Evolutionary conservation across 1,140 invertebrate species (phyloP).

Genomic region (Vanessa atalanta): DNA sequence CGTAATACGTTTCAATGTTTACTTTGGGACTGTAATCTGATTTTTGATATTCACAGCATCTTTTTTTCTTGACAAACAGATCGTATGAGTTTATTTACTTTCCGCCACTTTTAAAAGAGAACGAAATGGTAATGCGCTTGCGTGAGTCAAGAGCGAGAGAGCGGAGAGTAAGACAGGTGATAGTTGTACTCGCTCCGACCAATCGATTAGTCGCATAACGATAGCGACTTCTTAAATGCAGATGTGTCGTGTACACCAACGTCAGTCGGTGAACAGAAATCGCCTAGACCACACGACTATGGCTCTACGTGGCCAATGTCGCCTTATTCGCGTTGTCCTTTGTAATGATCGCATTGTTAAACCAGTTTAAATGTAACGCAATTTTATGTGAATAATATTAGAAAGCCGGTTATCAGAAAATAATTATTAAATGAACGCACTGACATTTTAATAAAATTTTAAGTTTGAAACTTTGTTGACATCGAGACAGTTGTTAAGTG

Average conservation of each 20-base stretch:
- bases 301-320: conserved; percentile 44
- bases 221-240: conserved; percentile 80
- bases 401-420: conserved; percentile 41
- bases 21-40: neutral
- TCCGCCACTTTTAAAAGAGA: conserved; percentile 72
- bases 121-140: conserved; percentile 55
- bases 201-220: conserved; percentile 81
- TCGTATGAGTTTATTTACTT: conserved; percentile 77
- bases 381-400: conserved; percentile 45
- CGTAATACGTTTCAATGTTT: neutral
- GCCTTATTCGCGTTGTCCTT: conserved; percentile 54
- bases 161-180: conserved; percentile 60
- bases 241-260: conserved; percentile 76
- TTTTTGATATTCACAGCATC: conserved; percentile 6
- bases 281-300: conserved; percentile 59
- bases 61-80: conserved; percentile 61
- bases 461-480: conserved; percentile 37
- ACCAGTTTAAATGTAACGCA: conserved; percentile 52
- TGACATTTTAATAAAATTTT: conserved; percentile 44
- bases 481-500: conserved; percentile 63
- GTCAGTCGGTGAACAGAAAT: conserved; percentile 72
- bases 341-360: conserved; percentile 60
- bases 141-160: conserved; percentile 63
- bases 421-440: conserved; percentile 38
- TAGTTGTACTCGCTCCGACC: conserved; percentile 74